Conservation (phyloP, 2,113 vertebrate genomes). For the Gallinago paraguaiae region DNA sequence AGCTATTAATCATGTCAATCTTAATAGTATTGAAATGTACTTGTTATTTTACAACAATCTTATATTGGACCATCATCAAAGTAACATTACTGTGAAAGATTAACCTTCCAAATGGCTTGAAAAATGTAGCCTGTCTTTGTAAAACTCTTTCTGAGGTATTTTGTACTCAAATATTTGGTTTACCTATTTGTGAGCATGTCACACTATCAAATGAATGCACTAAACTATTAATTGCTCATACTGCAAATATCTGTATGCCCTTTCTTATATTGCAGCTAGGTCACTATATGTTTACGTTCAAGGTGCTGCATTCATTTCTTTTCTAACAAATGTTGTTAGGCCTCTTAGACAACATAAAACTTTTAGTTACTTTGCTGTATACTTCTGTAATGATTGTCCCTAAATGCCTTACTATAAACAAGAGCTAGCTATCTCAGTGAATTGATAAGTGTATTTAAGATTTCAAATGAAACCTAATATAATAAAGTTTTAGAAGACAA, state of each 20-base stretch:
- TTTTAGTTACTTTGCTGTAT: neutral
- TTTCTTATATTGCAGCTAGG: neutral
- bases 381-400: neutral
- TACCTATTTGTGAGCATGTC: neutral
- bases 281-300: neutral
- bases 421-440: neutral
- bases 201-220: neutral
- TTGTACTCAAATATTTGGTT: neutral
- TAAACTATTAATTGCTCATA: neutral
- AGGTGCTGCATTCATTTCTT: neutral
- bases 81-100: neutral
- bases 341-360: neutral
- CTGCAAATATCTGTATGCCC: neutral
- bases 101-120: neutral
- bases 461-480: neutral
- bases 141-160: neutral
- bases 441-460: neutral
- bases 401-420: neutral
- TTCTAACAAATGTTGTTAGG: neutral
- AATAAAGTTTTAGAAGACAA: neutral
- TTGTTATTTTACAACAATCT: neutral
- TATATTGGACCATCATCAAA: neutral
- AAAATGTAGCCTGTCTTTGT: neutral
- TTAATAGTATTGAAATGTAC: neutral
- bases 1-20: neutral